These are phyloP conservation scores for Aleiodes alternator DNA, from an alignment of 2,888 invertebrate species.

Conservation along the genomic window DNA sequence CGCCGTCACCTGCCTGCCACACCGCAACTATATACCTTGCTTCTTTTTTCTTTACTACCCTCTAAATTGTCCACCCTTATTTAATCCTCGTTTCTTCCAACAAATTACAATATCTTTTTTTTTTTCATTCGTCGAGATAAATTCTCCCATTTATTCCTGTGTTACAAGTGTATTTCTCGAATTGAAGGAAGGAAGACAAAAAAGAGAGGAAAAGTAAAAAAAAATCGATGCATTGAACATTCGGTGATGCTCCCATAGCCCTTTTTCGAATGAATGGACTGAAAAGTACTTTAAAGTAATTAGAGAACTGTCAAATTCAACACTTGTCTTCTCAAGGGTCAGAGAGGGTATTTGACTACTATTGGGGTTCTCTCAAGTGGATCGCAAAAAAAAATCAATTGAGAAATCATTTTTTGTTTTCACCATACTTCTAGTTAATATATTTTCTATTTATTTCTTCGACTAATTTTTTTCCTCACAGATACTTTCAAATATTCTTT, in stretches of 20 bases:
- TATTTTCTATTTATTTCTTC: too few species aligned
- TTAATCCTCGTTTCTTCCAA: neutral
- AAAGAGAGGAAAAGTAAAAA: neutral
- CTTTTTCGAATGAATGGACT: constrained; percentile 54
- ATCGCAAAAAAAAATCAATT: neutral
- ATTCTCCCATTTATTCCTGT: constrained; percentile 7
- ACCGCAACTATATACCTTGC: constrained; percentile 31
- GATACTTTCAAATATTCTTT: constrained; percentile 55
- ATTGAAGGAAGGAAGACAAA: neutral
- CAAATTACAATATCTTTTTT: neutral
- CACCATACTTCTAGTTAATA: too few species aligned
- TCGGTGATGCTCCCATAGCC: constrained; percentile 42
- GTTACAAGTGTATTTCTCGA: constrained; percentile 4
- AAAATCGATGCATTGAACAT: constrained; percentile 27
- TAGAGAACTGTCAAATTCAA: constrained; percentile 72
- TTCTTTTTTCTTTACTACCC: constrained; percentile 16
- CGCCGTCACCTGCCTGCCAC: constrained; percentile 48
- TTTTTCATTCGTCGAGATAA: neutral
- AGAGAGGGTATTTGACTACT: constrained; percentile 62
- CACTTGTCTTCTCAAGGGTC: constrained; percentile 16
- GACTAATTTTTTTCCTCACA: too few species aligned
- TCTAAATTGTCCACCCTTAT: constrained; percentile 24
- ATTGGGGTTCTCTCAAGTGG: constrained; percentile 62
- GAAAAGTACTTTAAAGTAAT: constrained; percentile 74
- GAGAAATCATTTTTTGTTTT: neutral